phyloP scores from a whole-genome alignment of 2,888 invertebrate genomes.

The Yponomeuta malinellus region DNA sequence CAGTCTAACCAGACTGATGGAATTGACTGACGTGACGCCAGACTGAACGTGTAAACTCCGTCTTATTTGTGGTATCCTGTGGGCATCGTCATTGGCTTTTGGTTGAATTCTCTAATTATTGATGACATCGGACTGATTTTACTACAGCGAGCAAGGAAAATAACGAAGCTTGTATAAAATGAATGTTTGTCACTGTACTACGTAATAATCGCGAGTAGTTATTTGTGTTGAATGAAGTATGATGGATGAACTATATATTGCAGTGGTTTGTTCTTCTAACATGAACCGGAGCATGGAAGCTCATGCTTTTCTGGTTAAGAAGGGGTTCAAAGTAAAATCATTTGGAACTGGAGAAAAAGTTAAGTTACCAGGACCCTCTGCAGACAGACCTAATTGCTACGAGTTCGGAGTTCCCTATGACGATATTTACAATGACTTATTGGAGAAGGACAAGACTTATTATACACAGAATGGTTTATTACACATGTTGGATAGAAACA shows the following conservation, averaged over 20 bases:
- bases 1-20: too few species aligned
- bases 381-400: conserved; percentile 96
- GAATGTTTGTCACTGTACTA: background rate
- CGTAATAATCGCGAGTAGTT: too few species aligned
- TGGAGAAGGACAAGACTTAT: conserved; percentile 91
- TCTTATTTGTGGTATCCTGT: too few species aligned
- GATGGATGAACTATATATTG: conserved; percentile 81
- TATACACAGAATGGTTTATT: conserved; percentile 99
- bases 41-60: too few species aligned
- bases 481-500: conserved; percentile 98
- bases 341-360: conserved; percentile 97
- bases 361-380: conserved; percentile 95
- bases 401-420: conserved; percentile 98
- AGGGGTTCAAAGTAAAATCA: conserved; percentile 96
- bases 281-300: conserved; percentile 99
- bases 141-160: too few species aligned
- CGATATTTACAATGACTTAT: conserved; percentile 94
- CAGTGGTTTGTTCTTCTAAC: conserved; percentile 98
- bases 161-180: background rate
- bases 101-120: too few species aligned
- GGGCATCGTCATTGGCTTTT: too few species aligned
- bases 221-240: conserved; percentile 12
- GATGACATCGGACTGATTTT: too few species aligned
- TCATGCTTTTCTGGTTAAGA: conserved; percentile 97
- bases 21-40: too few species aligned